Base-by-base conservation (phyloP, 1,140 invertebrate genomes). In the Triops longicaudatus region DNA sequence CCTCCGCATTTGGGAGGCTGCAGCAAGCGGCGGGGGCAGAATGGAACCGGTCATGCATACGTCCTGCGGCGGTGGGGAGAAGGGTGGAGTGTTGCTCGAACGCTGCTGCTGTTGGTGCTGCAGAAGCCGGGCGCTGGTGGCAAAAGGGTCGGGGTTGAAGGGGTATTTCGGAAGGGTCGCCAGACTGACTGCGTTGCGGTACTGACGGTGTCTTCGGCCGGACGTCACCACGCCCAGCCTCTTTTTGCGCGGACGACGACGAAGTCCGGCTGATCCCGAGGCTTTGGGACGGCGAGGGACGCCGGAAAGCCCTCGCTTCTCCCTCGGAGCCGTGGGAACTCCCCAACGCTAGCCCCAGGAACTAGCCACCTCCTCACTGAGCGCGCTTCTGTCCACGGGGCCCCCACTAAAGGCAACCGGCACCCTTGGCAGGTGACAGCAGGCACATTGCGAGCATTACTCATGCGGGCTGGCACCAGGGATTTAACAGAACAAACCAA, bases 11-110 rank as follows among this genome's bases (percentile, higher is more conserved):
- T 63, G 50, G 50, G 50, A 63, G 50, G 50, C 50, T n/a, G 14
- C 50, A 63, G 50, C 50, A 63, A 63, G 50, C 50, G 50, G 50
- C 50, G 50, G 50, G 6, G 50, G 50, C 22, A 63, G 17, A 63
- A 63, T 63, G 50, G 50, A 63, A n/a, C 50, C 50, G 50, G 50
- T 63, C 50, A 63, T 63, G 50, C 50, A 63, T 63, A 63, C 50
- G 50, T 63, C 50, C 50, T 63, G 50, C 50, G 50, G 50, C 50
- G 50, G 50, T 63, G 50, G 50, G 0, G 50, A 63, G 50, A 63
- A 63, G 50, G 50, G 50, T 14, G 50, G 50, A 3, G 50, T 63
- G n/a, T 17, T 63, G 50, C 17, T 63, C 9, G 50, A 63, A 22
- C 50, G 50, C 50, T 63, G 50, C 50, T 37, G 31, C 31, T 37